phyloP scores from a whole-genome alignment of 2,888 invertebrate genomes.

The Onthophagus sagittarius region DNA sequence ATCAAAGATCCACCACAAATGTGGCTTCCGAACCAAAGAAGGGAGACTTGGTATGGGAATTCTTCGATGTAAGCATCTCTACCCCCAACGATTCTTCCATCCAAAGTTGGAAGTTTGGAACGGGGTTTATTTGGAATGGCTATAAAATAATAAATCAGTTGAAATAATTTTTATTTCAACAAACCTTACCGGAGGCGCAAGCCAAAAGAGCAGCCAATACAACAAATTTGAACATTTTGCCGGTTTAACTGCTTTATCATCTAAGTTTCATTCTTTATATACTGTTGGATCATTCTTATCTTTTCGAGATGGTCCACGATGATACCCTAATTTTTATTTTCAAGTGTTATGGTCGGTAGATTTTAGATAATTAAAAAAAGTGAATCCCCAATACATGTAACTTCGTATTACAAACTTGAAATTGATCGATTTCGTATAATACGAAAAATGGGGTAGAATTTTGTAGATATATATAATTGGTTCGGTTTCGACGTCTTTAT shows the following conservation, averaged over 20 bases:
- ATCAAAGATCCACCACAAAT: conserved; percentile 24
- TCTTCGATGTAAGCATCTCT: conserved; percentile 13
- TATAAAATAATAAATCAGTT: background rate
- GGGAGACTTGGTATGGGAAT: conserved; percentile 20
- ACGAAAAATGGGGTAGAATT: too few relatives aligned
- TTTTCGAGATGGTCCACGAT: background rate
- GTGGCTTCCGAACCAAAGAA: conserved; percentile 18
- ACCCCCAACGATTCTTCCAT: conserved; percentile 1
- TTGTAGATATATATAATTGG: too few relatives aligned
- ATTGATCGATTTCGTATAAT: too few relatives aligned
- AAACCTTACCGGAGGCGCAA: background rate
- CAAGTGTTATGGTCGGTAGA: background rate
- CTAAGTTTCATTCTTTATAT: background rate
- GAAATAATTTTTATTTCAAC: background rate
- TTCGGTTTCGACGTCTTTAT: background rate
- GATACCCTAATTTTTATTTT: background rate
- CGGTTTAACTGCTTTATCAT: background rate
- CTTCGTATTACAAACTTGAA: too few relatives aligned
- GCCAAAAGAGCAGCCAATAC: background rate
- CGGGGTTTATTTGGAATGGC: background rate
- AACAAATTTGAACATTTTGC: background rate
- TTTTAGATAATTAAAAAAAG: background rate
- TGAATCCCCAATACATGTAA: background rate
- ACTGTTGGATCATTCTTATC: background rate
- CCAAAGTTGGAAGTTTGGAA: background rate